These are phyloP conservation scores for Amniataba percoides DNA, from an alignment of 2,797 vertebrate species.

Conservation along the genomic window DNA sequence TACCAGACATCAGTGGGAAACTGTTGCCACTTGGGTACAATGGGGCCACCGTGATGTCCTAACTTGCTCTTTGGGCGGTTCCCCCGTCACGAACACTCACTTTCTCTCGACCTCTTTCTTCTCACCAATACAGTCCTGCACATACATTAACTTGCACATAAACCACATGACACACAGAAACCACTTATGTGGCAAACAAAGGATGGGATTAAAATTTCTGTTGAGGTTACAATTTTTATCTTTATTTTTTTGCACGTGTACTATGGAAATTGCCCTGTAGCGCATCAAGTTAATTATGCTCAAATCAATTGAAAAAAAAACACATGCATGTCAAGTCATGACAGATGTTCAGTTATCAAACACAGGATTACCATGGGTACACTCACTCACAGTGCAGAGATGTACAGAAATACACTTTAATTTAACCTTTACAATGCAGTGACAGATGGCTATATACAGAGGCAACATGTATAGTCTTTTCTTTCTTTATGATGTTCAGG, in stretches of 20 bases:
- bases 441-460: constrained; percentile 16
- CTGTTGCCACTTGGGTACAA: constrained; percentile 29
- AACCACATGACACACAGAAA: constrained; percentile 8
- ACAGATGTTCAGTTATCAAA: constrained; percentile 20
- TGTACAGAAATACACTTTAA: not conserved
- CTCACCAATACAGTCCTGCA: not conserved
- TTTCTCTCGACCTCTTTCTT: not conserved
- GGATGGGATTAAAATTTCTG: constrained; percentile 24
- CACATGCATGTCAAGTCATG: not conserved
- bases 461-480: not conserved
- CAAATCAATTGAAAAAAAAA: constrained; percentile 11
- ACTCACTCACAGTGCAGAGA: not conserved
- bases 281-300: constrained; percentile 20
- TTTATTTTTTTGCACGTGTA: constrained; percentile 8
- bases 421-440: not conserved
- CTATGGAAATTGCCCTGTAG: constrained; percentile 18
- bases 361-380: constrained; percentile 18
- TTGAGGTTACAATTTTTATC: not conserved
- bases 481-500: constrained; percentile 14
- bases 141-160: not conserved
- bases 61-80: constrained; percentile 18
- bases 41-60: constrained; percentile 19
- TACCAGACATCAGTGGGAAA: constrained; percentile 55
- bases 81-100: constrained; percentile 3
- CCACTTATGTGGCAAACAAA: not conserved